phyloP scores from a whole-genome alignment of 1,140 invertebrate species.

The Coptotermes formosanus region DNA sequence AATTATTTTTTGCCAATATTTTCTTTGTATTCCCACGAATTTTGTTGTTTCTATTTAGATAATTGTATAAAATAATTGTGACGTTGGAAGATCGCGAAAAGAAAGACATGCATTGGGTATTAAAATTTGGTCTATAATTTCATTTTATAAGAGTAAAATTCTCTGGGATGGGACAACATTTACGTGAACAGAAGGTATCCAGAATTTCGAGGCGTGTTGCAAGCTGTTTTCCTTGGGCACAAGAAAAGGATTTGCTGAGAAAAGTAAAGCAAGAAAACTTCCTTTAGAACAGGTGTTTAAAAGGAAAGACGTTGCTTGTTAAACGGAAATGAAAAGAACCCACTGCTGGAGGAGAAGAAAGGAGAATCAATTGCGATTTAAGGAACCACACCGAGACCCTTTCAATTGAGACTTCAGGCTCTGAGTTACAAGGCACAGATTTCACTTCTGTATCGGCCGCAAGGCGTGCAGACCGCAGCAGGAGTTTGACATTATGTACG shows the following conservation, averaged over 20 bases:
- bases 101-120: too few relatives aligned
- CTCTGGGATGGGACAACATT: background rate
- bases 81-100: too few relatives aligned
- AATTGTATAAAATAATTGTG: too few relatives aligned
- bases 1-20: too few relatives aligned
- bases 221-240: background rate
- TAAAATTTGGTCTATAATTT: too few relatives aligned
- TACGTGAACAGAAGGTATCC: background rate
- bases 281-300: background rate
- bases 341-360: background rate
- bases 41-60: too few relatives aligned
- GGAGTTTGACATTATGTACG: too few relatives aligned
- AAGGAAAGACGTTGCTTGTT: background rate
- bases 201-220: background rate
- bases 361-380: background rate
- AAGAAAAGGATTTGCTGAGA: background rate
- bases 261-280: slow-evolving; percentile 9
- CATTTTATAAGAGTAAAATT: too few relatives aligned
- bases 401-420: background rate
- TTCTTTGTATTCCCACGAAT: too few relatives aligned
- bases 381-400: background rate
- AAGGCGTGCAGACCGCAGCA: too few relatives aligned
- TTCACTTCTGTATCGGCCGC: too few relatives aligned
- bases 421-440: background rate
- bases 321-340: background rate